Evolutionary conservation across 2,888 invertebrate genomes (phyloP).

Genomic region (Mylabris sibirica): DNA sequence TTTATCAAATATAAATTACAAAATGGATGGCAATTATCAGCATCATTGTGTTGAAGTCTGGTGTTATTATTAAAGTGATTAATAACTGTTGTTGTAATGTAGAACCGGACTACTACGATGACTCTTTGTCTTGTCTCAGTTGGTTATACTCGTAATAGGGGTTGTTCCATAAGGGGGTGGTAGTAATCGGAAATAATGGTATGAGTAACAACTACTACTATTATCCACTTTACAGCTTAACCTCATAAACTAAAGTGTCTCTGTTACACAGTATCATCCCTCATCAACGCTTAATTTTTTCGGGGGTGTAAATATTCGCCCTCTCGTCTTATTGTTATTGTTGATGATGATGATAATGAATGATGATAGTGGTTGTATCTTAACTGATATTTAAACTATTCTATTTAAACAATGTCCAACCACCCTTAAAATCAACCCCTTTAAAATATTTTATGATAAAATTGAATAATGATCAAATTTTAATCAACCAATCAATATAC

Average conservation of each 20-base stretch:
- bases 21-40: constrained; percentile 10
- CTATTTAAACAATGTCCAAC: neutral
- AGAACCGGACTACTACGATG: constrained; percentile 1
- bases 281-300: neutral
- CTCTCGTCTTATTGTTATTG: neutral
- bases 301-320: neutral
- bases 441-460: no score
- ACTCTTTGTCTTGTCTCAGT: constrained; percentile 9
- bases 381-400: neutral
- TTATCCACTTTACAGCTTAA: neutral
- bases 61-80: constrained; percentile 12
- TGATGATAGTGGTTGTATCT: neutral
- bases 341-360: neutral
- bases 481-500: neutral
- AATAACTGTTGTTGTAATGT: constrained; percentile 7
- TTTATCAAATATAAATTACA: neutral
- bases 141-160: neutral
- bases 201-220: neutral
- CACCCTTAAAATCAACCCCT: neutral
- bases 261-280: neutral
- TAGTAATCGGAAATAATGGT: neutral
- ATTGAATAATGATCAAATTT: neutral
- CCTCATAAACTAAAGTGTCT: neutral
- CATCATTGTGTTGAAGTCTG: neutral
- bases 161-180: neutral